These are phyloP conservation scores for Heliconius ismenius DNA, from an alignment of 2,888 invertebrate species.

Conservation along the genomic window DNA sequence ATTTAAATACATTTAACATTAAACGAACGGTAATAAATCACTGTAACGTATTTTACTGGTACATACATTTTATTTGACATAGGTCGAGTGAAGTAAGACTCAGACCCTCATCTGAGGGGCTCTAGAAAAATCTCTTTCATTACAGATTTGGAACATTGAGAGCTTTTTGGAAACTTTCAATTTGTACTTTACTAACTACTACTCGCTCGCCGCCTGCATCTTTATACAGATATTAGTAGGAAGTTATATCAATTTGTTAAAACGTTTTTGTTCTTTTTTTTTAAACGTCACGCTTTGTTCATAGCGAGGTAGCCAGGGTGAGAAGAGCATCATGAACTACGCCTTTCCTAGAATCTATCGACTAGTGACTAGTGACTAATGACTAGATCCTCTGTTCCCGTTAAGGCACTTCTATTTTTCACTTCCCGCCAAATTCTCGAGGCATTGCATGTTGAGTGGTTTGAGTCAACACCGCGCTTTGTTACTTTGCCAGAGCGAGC, in stretches of 20 bases:
- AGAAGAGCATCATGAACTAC: too few species aligned
- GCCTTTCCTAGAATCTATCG: too few species aligned
- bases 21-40: background rate
- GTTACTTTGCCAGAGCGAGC: too few species aligned
- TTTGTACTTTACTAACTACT: background rate
- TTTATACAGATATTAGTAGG: background rate
- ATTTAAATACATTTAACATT: too few species aligned
- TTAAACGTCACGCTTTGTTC: background rate
- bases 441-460: too few species aligned
- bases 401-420: too few species aligned
- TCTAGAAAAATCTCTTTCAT: slow-evolving; percentile 30
- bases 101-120: slow-evolving; percentile 24
- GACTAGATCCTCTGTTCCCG: too few species aligned
- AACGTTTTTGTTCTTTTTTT: background rate
- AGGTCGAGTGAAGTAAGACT: slow-evolving; percentile 22
- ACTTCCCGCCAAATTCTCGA: too few species aligned
- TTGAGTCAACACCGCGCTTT: too few species aligned
- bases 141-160: slow-evolving; percentile 21
- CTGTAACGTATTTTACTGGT: background rate
- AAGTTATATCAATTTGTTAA: background rate
- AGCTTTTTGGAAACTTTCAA: slow-evolving; percentile 15
- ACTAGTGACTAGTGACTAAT: too few species aligned
- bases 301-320: too few species aligned
- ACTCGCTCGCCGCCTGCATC: background rate
- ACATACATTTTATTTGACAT: slow-evolving; percentile 32